Conservation (phyloP, 2,797 vertebrate genomes). For the Acanthurus tractus region DNA sequence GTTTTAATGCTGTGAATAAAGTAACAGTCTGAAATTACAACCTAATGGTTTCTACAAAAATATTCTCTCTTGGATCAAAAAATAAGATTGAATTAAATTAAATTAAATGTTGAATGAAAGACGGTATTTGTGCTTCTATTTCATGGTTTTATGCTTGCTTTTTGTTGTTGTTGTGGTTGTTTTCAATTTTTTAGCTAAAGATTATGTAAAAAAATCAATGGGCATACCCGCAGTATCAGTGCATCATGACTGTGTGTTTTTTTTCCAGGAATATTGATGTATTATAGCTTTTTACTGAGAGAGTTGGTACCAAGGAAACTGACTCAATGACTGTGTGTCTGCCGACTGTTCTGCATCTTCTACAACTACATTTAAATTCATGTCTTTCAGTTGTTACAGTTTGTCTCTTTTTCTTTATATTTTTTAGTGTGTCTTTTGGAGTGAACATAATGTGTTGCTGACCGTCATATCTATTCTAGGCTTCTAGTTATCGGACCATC, state of each 20-base stretch:
- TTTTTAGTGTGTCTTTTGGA: not conserved
- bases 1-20: not conserved
- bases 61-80: not conserved
- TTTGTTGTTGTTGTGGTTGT: not conserved
- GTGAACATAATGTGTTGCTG: constrained; percentile 1
- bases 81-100: no score
- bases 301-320: constrained; percentile 24
- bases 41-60: not conserved
- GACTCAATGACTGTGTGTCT: no score
- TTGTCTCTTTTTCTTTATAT: not conserved
- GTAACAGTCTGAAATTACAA: not conserved
- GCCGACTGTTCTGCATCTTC: constrained; percentile 16
- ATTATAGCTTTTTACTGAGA: constrained; percentile 27
- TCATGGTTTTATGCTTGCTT: not conserved
- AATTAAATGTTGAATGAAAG: not conserved
- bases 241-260: constrained; percentile 20
- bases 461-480: not conserved
- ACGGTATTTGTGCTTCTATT: constrained; percentile 3
- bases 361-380: not conserved
- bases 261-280: constrained; percentile 44
- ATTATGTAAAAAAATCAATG: not conserved
- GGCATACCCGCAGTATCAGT: not conserved
- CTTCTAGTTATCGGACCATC: constrained; percentile 46
- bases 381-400: not conserved
- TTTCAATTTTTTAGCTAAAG: not conserved